Evolutionary conservation across 1,140 invertebrate genomes (phyloP), one percentile per base, ranked within the genome.

Genomic region (Neodiprion lecontei): DNA sequence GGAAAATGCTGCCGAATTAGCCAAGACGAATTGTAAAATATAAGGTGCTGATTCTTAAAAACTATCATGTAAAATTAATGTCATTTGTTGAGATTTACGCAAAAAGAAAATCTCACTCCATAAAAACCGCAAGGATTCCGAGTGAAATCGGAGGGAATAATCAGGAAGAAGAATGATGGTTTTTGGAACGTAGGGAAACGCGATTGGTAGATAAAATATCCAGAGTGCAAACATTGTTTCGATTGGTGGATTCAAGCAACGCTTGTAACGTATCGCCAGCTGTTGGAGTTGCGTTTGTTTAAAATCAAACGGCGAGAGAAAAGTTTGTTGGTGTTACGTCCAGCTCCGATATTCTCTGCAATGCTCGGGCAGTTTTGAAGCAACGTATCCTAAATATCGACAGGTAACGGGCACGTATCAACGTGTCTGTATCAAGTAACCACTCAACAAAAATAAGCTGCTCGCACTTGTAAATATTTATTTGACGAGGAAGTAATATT

Each of bases 201-300:
- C 9, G 53, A 61, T 61, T 61, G 53, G 53, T 17, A 12, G 53
- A 17, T 17, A 17, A 61, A 17, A 14, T 61, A 40, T 61, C 53
- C 11, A 61, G 53, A 47, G 65, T 71, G 67, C 70, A 72, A 75
- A 75, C 48, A n/a, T 69, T 67, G 74, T 47, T 68, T 23, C n/a
- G 66, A 75, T 75, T 75, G 74, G 74, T 12, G 49, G 48, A 49
- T 82, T 82, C 75, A 75, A 76, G 77, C 76, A 79, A 82, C 76
- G 78, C 76, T 74, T 75, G 61, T 80, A 85, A 85, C 83, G 83
- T 84, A 82, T 78, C 72, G 78, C 81, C 83, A 85, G 83, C 83
- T 83, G 83, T 81, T 81, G 78, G 74, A 75, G 78, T 76, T 81
- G 76, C 77, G 72, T 81, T 83, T 83, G 82, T 83, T 83, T 83